Evolutionary conservation across 2,113 vertebrate species (phyloP), one percentile per base, ranked within the genome.

Genomic region (Scatophagus argus): DNA sequence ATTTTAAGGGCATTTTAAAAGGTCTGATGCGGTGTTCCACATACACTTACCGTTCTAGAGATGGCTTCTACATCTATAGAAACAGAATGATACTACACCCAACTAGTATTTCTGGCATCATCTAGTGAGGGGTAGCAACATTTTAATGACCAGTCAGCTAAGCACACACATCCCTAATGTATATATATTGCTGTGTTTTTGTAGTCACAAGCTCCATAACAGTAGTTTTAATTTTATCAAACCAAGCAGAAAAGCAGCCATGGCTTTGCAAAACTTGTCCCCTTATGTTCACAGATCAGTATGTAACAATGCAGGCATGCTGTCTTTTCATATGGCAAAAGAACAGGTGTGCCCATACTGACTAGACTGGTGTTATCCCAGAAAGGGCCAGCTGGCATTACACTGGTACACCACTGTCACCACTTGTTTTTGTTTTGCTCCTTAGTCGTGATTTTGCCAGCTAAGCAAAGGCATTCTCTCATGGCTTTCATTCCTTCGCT

Each of bases 381-480:
- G 64, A 75, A 81, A 38, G 56, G 38, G 62, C 39, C 77, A 82
- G 39, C 73, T 85, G 83, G 67, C 52, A 41, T 36, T 39, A n/a
- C 16, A 56, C n/a, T 38, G 65, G 52, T 52, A 39, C 34, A 61
- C 63, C 17, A 5, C 56, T 23, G 36, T 51, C 58, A 36, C 5
- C 56, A 39, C 36, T 70, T 86, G 56, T 74, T 79, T 82, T 51
- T 78, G 29, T 82, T 78, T 64, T 29, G 17, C 56, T 72, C 46
- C 41, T 38, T 31, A 34, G 49, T 31, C 0, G 29, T 31, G n/a
- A 36, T 67, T 77, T 67, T 68, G 59, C 56, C 34, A 25, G 38
- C 63, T 44, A 58, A 81, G 39, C n/a, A 7, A 34, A 63, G n/a
- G 46, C 6, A 38, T 56, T 75, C 79, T 77, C 68, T 56, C 39